A percentile compares a stretch with the other conserved stretches of the same genome.
These are phyloP conservation scores for Pachliopta kotzebuea DNA, from an alignment of 2,888 invertebrate species.

Conservation along the genomic window DNA sequence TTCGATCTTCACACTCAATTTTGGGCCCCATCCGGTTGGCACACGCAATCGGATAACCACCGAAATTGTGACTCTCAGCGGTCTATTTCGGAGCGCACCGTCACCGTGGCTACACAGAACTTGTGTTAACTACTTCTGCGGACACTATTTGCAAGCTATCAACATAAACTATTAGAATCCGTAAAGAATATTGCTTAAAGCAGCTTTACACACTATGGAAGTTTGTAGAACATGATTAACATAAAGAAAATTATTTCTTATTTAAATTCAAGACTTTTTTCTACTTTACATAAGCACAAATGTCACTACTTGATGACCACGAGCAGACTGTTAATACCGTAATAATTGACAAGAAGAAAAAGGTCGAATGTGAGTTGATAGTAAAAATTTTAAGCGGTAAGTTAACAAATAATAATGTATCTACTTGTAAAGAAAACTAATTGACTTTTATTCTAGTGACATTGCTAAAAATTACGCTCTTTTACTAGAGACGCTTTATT, in stretches of 20 bases:
- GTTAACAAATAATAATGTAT: too few relatives aligned
- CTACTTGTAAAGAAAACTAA: too few relatives aligned
- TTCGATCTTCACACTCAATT: not conserved
- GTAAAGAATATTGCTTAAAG: constrained; percentile 14
- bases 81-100: constrained; percentile 21
- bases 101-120: constrained; percentile 18
- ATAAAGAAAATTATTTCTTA: not conserved
- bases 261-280: not conserved
- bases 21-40: constrained; percentile 1
- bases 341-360: too few relatives aligned
- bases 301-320: too few relatives aligned
- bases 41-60: constrained; percentile 3
- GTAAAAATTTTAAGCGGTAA: too few relatives aligned
- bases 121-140: constrained; percentile 14
- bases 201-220: not conserved
- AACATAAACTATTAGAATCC: constrained; percentile 7
- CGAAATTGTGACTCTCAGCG: constrained; percentile 19
- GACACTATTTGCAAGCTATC: constrained; percentile 16
- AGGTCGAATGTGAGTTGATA: too few relatives aligned
- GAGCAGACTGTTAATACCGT: too few relatives aligned
- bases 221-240: not conserved
- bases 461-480: too few relatives aligned
- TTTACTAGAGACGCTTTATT: too few relatives aligned
- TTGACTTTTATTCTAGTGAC: too few relatives aligned
- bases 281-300: too few relatives aligned